These are phyloP conservation scores for Capromys pilorides DNA, from an alignment of 2,797 vertebrate species.

Conservation along the genomic window DNA sequence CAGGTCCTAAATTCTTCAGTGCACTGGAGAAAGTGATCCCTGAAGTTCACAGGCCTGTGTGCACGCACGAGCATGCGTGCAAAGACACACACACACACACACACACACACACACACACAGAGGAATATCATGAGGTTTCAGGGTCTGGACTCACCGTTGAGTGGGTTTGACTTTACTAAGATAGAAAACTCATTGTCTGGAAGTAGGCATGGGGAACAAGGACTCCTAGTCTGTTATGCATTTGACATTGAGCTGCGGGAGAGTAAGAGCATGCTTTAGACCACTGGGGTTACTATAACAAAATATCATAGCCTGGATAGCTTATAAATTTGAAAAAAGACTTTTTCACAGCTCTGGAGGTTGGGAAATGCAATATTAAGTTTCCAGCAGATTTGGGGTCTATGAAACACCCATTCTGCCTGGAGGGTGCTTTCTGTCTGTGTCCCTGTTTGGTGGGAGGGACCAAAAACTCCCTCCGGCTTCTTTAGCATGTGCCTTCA, in stretches of 20 bases:
- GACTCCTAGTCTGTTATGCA: too few relatives aligned
- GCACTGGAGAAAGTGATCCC: neutral
- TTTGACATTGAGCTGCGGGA: neutral
- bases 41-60: neutral
- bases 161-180: neutral
- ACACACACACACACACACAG: too few relatives aligned
- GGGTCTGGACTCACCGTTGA: neutral
- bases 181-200: neutral
- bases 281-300: neutral
- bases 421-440: neutral
- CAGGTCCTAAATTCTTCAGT: neutral
- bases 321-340: neutral
- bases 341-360: neutral
- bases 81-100: too few relatives aligned
- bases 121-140: neutral
- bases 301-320: neutral
- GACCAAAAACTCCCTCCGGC: neutral
- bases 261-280: neutral
- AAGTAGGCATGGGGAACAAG: neutral
- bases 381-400: neutral
- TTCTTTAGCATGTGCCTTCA: neutral
- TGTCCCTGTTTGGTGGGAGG: neutral
- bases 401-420: neutral
- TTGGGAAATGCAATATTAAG: neutral
- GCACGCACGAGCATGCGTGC: too few relatives aligned